Evolutionary conservation across 2,113 vertebrate species (phyloP).

Genomic region (Ifrita kowaldi): DNA sequence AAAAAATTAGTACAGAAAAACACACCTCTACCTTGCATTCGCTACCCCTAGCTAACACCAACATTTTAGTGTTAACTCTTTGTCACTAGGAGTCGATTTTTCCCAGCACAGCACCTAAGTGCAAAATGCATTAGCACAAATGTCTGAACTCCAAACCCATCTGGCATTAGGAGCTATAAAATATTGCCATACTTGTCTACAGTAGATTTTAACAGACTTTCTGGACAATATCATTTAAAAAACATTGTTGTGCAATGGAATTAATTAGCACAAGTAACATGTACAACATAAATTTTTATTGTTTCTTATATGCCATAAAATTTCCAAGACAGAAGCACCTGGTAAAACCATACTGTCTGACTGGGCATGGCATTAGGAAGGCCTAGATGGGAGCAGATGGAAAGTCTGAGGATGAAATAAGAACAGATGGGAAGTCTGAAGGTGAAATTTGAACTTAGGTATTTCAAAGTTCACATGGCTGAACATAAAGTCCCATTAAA

Average conservation of each 20-base stretch:
- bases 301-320: slow-evolving; percentile 58
- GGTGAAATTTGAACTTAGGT: slow-evolving; percentile 66
- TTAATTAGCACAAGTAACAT: slow-evolving; percentile 63
- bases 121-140: slow-evolving; percentile 40
- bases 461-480: slow-evolving; percentile 58
- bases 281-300: slow-evolving; percentile 61
- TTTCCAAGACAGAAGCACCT: slow-evolving; percentile 69
- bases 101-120: slow-evolving; percentile 39
- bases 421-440: slow-evolving; percentile 69
- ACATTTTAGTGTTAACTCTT: slow-evolving; percentile 33
- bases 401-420: slow-evolving; percentile 66
- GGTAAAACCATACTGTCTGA: slow-evolving; percentile 49
- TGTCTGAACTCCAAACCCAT: slow-evolving; percentile 54
- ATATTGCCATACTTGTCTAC: not conserved
- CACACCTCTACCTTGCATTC: not conserved
- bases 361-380: slow-evolving; percentile 48
- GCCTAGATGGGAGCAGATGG: slow-evolving; percentile 65
- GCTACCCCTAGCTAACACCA: not conserved
- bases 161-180: slow-evolving; percentile 31
- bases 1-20: not conserved
- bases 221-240: slow-evolving; percentile 57
- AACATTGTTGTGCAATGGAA: slow-evolving; percentile 48
- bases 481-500: slow-evolving; percentile 44
- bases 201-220: slow-evolving; percentile 51
- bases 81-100: slow-evolving; percentile 10